phyloP scores from a whole-genome alignment of 2,113 vertebrate genomes.

The Leptodactylus fuscus region DNA sequence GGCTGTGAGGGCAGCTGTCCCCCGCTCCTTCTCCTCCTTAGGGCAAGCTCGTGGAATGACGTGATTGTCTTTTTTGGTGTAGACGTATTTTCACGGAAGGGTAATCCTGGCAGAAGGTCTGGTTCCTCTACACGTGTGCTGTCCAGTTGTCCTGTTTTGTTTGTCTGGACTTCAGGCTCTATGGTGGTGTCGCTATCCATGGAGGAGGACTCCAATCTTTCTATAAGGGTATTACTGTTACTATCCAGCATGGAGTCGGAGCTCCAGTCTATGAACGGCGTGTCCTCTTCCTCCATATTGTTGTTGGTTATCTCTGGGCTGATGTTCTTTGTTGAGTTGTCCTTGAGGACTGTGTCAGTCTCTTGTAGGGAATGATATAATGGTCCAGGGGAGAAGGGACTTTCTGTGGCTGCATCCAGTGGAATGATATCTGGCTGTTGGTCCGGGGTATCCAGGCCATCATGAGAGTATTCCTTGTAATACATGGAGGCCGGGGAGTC shows the following conservation, averaged over 20 bases:
- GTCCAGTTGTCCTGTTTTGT: neutral
- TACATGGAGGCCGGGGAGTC: constrained; percentile 82
- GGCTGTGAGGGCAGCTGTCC: constrained; percentile 65
- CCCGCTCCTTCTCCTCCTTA: constrained; percentile 77
- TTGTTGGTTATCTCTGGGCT: neutral
- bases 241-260: constrained; percentile 65
- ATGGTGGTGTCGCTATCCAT: constrained; percentile 59
- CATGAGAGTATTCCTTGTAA: constrained; percentile 69
- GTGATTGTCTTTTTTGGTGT: constrained; percentile 73
- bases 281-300: neutral
- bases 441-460: constrained; percentile 66
- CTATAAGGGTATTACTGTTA: constrained; percentile 71
- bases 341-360: neutral
- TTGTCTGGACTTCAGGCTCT: constrained; percentile 30
- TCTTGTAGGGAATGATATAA: too few relatives aligned
- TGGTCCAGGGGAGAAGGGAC: fast-evolving
- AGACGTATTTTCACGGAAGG: neutral
- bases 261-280: neutral
- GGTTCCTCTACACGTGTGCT: constrained; percentile 16
- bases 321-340: neutral
- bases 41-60: constrained; percentile 90
- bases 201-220: fast-evolving
- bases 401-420: constrained; percentile 56
- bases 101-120: neutral
- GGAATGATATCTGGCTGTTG: constrained; percentile 61